These are phyloP conservation scores for Molorchus minor DNA, from an alignment of 2,888 invertebrate species.

Conservation along the genomic window DNA sequence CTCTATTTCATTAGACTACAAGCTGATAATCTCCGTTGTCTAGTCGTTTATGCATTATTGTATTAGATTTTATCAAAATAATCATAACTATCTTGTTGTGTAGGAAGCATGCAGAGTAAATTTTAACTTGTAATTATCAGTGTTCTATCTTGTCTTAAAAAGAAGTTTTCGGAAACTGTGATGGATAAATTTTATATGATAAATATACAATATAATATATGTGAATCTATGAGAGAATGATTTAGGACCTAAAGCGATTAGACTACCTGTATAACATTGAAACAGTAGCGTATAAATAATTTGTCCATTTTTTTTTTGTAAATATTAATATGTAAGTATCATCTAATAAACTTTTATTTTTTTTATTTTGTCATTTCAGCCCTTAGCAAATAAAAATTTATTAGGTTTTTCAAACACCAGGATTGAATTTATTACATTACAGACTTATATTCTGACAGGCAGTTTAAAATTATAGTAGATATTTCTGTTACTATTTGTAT, in stretches of 20 bases:
- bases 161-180: constrained; percentile 22
- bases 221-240: constrained; percentile 7
- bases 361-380: constrained; percentile 11
- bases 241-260: constrained; percentile 10
- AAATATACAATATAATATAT: constrained; percentile 4
- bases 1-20: constrained; percentile 10
- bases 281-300: constrained; percentile 13
- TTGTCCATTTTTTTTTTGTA: constrained; percentile 17
- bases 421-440: too few relatives aligned
- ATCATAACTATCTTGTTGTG: neutral
- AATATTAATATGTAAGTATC: constrained; percentile 12
- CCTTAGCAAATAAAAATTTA: neutral
- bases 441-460: too few relatives aligned
- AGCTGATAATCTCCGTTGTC: constrained; percentile 7
- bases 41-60: constrained; percentile 17
- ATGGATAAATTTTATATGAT: constrained; percentile 20
- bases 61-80: neutral
- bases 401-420: too few relatives aligned
- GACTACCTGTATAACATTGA: constrained; percentile 17
- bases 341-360: constrained; percentile 1
- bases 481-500: too few relatives aligned
- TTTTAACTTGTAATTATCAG: neutral
- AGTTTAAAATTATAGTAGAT: too few relatives aligned
- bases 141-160: neutral
- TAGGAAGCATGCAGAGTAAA: neutral